Base-by-base conservation (phyloP, 2,797 vertebrate species). In the Centropyge bicolor region DNA sequence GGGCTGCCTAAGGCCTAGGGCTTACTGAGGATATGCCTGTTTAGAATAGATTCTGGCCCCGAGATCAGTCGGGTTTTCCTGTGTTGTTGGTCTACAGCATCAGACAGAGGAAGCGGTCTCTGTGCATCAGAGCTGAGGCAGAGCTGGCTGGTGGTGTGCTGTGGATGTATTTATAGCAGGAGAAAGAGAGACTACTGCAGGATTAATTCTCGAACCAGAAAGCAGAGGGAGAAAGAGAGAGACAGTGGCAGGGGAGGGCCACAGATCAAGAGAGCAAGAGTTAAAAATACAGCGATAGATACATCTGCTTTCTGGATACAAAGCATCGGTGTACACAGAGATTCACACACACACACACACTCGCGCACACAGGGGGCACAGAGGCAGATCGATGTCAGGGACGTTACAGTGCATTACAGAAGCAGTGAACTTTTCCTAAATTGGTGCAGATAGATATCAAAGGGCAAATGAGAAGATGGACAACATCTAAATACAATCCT, bases 341-440 rank as follows among this genome's bases (percentile, higher is more conserved):
- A 36, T 48, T 22, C 56, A 38, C 27, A 10, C 55, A 63, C 69
- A 64, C 74, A 68, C 49, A 74, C 59, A 61, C 40, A 43, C 67
- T 41, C 82, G 41, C 43, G 70, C 51, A 48, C 38, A 35, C 56
- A 17, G 6, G 52, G 52, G 36, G 22, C 49, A 3, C 36, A 22
- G 69, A 72, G 64, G 80, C 46, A 35, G 64, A 93, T 95, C 87
- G 74, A 94, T 95, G 51, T 22, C 60, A 66, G 67, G 57, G 84
- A 81, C 41, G 40, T 86, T 85, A 84, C 77, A 81, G 83, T 55
- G 55, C 83, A 89, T 92, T 90, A 87, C 77, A 84, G 81, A 95
- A 89, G 77, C 91, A 19, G 43, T 90, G 93, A 95, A 94, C 94
- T 95, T 95, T 94, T 80, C 76, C 69, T 85, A 89, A 93, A 93